Percentiles rank a stretch among this genome's conserved stretches.
These are phyloP conservation scores for Alouatta palliata DNA, from an alignment of 2,113 vertebrate species.

Conservation along the genomic window DNA sequence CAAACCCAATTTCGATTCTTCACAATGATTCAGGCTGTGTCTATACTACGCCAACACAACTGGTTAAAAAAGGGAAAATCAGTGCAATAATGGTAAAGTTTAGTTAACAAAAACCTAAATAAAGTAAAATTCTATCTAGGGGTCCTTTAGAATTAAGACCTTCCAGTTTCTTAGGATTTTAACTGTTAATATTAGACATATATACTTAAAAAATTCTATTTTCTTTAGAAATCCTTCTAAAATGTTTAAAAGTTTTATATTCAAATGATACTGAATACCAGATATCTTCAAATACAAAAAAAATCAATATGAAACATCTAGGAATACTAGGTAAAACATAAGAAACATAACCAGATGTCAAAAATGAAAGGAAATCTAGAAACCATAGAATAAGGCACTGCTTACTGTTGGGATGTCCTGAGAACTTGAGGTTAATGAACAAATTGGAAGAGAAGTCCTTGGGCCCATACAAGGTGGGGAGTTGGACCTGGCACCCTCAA, in stretches of 20 bases:
- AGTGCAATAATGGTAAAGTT: constrained; percentile 18
- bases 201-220: neutral
- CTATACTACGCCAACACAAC: constrained; percentile 67
- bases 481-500: neutral
- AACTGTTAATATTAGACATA: neutral
- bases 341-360: neutral
- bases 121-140: constrained; percentile 4
- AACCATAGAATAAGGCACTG: neutral
- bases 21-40: constrained; percentile 64
- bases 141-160: neutral
- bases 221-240: neutral
- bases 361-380: neutral
- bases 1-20: constrained; percentile 52
- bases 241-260: neutral
- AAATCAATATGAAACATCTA: neutral
- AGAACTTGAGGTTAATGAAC: neutral
- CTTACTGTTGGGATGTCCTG: neutral
- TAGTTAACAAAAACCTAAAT: constrained; percentile 44
- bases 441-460: neutral
- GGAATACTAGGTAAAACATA: neutral
- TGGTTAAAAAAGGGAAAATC: constrained; percentile 49
- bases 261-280: neutral
- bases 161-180: neutral
- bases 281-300: neutral
- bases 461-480: neutral